Conservation (phyloP, 2,797 vertebrate genomes). For the Lindbergichthys nudifrons region DNA sequence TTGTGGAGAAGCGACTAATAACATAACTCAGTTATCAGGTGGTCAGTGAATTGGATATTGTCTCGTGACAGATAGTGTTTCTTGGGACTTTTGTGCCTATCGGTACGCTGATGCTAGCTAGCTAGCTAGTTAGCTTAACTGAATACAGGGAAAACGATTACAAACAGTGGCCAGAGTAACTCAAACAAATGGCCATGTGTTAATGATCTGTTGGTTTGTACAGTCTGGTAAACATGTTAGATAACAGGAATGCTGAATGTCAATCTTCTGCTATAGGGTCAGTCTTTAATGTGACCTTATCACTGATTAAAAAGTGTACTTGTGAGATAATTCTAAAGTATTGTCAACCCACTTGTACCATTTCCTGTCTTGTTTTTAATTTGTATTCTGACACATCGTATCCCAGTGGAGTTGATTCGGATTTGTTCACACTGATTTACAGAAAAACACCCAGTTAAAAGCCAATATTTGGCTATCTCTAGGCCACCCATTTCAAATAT, state of each 20-base stretch:
- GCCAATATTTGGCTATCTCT: not conserved
- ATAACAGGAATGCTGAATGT: not conserved
- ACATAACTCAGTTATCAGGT: not conserved
- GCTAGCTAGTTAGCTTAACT: not conserved
- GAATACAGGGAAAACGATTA: not conserved
- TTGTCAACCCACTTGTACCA: not conserved
- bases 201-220: not conserved
- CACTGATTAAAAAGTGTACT: not conserved
- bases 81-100: not conserved
- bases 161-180: too few species aligned
- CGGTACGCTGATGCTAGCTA: not conserved
- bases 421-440: not conserved
- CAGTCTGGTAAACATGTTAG: too few species aligned
- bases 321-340: not conserved
- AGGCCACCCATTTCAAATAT: not conserved
- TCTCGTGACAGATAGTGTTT: not conserved
- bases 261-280: not conserved
- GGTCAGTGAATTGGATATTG: not conserved
- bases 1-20: fast-evolving
- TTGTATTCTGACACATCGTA: not conserved
- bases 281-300: not conserved
- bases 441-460: not conserved
- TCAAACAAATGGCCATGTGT: not conserved
- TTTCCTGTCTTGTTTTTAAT: not conserved
- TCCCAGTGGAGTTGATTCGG: not conserved